Conservation (phyloP, 30 jellyfish, hydroid and myxozoan species). For the Cassiopea xamachana region DNA sequence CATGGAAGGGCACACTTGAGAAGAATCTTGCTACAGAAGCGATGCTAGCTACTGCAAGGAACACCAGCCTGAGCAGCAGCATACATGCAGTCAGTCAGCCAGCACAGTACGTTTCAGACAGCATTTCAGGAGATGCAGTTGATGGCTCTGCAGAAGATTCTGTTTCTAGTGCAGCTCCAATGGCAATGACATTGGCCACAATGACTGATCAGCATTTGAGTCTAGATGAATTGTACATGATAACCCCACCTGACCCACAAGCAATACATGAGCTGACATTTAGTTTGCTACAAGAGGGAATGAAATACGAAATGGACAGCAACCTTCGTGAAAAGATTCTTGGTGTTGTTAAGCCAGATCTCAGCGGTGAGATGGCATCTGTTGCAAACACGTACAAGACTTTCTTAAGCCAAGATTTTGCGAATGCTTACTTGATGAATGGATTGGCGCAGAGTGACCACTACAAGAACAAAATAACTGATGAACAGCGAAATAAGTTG, state of each 20-base stretch:
- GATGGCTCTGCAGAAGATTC: constrained; percentile 9
- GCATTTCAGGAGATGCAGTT: not conserved
- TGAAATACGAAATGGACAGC: constrained; percentile 65
- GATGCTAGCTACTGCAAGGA: constrained; percentile 17
- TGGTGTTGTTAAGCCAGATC: constrained; percentile 51
- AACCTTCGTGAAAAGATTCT: constrained; percentile 27
- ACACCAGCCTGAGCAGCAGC: constrained; percentile 17
- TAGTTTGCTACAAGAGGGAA: constrained; percentile 59
- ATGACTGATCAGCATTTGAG: constrained; percentile 17
- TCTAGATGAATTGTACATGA: constrained; percentile 56
- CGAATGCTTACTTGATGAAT: constrained; percentile 60
- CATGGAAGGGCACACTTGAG: constrained; percentile 57
- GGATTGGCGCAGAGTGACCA: constrained; percentile 51
- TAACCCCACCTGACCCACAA: constrained; percentile 64
- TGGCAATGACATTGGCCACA: constrained; percentile 37
- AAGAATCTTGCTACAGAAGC: constrained; percentile 16
- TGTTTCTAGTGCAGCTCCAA: constrained; percentile 37
- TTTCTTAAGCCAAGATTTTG: constrained; percentile 38
- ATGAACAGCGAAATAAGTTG: constrained; percentile 55
- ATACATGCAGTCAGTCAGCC: not conserved
- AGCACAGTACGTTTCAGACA: not conserved
- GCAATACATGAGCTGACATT: constrained; percentile 56
- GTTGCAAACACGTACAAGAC: constrained; percentile 42
- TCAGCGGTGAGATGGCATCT: constrained; percentile 50
- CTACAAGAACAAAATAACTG: constrained; percentile 56